Percentiles rank a stretch among this genome's conserved stretches.
phyloP scores from a whole-genome alignment of 2,797 vertebrate species.

The Pachyuromys duprasi region DNA sequence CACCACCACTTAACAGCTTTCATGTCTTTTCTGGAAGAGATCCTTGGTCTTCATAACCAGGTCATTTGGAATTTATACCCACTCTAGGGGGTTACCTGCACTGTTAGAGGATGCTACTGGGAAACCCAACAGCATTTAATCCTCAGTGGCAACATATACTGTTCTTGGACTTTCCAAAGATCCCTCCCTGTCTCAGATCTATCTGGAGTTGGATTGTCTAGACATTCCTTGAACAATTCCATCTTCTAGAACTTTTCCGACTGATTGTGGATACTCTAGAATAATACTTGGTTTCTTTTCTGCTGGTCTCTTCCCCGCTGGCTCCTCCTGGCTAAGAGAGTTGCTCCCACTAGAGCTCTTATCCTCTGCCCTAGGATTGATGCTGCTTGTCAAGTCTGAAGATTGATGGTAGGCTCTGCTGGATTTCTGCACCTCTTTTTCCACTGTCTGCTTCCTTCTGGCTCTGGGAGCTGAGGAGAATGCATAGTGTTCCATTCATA shows the following conservation, averaged over 20 bases:
- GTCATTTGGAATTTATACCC: constrained; percentile 28
- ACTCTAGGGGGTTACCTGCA: background rate
- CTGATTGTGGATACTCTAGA: background rate
- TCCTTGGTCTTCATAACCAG: constrained; percentile 28
- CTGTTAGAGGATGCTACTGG: background rate
- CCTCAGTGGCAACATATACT: background rate
- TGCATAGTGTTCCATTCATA: constrained; percentile 58
- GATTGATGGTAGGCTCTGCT: constrained; percentile 62
- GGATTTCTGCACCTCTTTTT: constrained; percentile 53
- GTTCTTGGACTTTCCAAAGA: background rate
- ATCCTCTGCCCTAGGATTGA: constrained; percentile 6
- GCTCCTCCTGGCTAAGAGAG: background rate
- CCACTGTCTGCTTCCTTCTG: constrained; percentile 80
- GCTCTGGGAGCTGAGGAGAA: constrained; percentile 64
- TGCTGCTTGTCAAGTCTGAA: constrained; percentile 43
- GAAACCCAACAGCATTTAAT: background rate
- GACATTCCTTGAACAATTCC: background rate
- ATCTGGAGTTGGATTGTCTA: background rate
- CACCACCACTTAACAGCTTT: background rate
- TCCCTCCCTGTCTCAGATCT: constrained; percentile 7
- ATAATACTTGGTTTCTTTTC: background rate
- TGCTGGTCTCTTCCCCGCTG: background rate
- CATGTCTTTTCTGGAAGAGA: background rate
- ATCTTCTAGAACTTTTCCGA: background rate
- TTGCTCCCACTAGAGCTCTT: background rate